Base-by-base conservation (phyloP, 2,888 invertebrate species). In the Entomobrya proxima region DNA sequence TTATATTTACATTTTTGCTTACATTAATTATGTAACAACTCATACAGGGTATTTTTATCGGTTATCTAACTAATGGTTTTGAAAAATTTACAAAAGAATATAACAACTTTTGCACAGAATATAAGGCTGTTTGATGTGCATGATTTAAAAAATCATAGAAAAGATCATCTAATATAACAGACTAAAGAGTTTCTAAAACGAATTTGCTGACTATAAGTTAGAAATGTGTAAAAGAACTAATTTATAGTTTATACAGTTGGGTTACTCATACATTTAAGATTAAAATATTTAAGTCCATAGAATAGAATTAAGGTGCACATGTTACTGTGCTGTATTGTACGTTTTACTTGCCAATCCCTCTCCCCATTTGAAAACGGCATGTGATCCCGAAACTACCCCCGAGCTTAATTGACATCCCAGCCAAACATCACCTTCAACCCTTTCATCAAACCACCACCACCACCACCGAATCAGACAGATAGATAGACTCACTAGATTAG, bases 401-500 rank as follows among this genome's bases (percentile, higher is more conserved):
- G 2, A 9, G 35, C 13, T 18, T 15, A 27, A 21, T 32, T 50
- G 37, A 74, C 44, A 18, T 74, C 50, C 44, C 44, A 13, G 32
- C 69, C 13, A 32, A 77, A 11, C 77, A 77, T 37, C 40, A 58
- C 58, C 58, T 58, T 18, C 74, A 74, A n/a, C 37, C 9, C 27
- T 5, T 55, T 24, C 55, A 55, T 27, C 55, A 55, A 27, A 67
- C 21, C 79, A 69, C 52, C 64, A 75, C 47, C 77, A 78, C n/a
- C 44, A 76, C 35, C 61, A 61, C 24, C 21, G 15, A 58, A 35
- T 9, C 52, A 72, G 44, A 72, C 27, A 72, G 44, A 72, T 27
- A 72, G 44, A 72, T 67, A 81, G 81, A 75, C 81, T 82, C 82
- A 76, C 75, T 85, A 85, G 84, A 85, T 85, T 64, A 85, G 84